Percentiles rank a stretch among this genome's conserved stretches.
phyloP scores from a whole-genome alignment of 2,888 invertebrate species.

The Dolichopus griseipennis region DNA sequence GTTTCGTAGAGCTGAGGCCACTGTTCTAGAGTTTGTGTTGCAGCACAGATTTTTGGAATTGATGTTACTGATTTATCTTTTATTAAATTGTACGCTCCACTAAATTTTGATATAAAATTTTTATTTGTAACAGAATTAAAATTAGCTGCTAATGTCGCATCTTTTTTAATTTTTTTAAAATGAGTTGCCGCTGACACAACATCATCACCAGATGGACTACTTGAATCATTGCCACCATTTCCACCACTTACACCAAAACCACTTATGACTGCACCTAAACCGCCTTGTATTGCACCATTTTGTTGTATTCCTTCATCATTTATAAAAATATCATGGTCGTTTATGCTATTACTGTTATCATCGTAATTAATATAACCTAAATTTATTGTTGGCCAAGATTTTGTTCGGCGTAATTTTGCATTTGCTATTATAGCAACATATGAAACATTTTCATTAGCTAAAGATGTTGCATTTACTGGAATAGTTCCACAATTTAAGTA shows the following conservation, averaged over 20 bases:
- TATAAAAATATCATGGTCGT: conserved; percentile 9
- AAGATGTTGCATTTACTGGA: conserved; percentile 35
- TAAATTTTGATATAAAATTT: neutral
- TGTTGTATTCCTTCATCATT: conserved; percentile 20
- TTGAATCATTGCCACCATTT: conserved; percentile 18
- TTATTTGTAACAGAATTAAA: neutral
- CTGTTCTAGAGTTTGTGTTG: conserved; percentile 61
- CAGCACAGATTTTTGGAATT: conserved; percentile 24
- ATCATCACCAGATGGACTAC: conserved; percentile 23
- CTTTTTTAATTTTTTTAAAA: conserved; percentile 19
- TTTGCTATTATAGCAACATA: conserved; percentile 17
- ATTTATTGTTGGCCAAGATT: conserved; percentile 58
- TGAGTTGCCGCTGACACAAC: conserved; percentile 23
- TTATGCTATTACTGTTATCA: conserved; percentile 17
- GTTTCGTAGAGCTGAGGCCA: conserved; percentile 68
- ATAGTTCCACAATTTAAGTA: conserved; percentile 42
- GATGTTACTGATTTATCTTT: conserved; percentile 12
- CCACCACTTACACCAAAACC: conserved; percentile 16
- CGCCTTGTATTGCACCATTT: conserved; percentile 20
- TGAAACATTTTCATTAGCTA: conserved; percentile 22
- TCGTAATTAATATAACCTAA: conserved; percentile 26
- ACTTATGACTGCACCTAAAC: conserved; percentile 29
- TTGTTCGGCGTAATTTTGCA: conserved; percentile 50
- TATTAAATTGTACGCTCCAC: conserved; percentile 2
- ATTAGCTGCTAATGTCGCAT: neutral